Conservation (phyloP, 2,797 vertebrate genomes). For the Myiothlypis chrysogaster region DNA sequence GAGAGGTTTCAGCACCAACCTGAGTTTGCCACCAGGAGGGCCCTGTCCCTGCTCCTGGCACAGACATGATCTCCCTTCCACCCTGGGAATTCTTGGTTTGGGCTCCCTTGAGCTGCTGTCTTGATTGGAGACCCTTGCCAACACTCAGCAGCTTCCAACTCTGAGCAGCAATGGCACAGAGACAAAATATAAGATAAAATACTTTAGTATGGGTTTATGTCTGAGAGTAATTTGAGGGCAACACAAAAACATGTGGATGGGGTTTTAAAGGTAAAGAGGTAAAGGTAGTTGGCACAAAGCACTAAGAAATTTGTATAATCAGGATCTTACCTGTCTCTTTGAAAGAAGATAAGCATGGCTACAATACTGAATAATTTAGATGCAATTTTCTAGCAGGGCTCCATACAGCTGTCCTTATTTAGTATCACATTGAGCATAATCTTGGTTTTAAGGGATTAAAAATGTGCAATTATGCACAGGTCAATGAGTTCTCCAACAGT, state of each 20-base stretch:
- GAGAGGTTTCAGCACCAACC: neutral
- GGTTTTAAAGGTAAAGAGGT: neutral
- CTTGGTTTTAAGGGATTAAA: neutral
- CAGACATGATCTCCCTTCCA: neutral
- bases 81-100: neutral
- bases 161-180: neutral
- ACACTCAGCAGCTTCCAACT: neutral
- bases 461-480: neutral
- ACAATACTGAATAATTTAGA: constrained; percentile 31
- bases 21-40: neutral
- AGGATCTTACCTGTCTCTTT: neutral
- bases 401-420: neutral
- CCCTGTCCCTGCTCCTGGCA: neutral
- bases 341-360: neutral
- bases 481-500: neutral
- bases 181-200: neutral
- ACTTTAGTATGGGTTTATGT: neutral
- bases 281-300: neutral
- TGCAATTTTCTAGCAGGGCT: neutral
- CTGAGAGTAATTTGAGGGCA: neutral
- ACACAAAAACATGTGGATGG: neutral
- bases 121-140: neutral
- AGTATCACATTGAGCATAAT: neutral
- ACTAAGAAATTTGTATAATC: neutral
- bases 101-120: neutral